phyloP scores from a whole-genome alignment of 2,797 vertebrate species.

The Vespertilio murinus region DNA sequence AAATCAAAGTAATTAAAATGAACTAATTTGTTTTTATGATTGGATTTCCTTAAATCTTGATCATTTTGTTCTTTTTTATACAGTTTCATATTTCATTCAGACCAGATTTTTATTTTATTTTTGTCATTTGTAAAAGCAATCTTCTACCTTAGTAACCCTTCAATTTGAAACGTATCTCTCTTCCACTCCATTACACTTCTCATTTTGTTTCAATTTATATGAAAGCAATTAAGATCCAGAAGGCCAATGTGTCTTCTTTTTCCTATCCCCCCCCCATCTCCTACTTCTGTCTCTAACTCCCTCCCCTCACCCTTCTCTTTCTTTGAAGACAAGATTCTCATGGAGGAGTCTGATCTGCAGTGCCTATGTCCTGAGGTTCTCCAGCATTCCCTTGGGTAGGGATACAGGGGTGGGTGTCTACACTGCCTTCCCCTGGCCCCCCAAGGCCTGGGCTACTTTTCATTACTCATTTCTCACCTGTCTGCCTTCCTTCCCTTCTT shows the following conservation, averaged over 20 bases:
- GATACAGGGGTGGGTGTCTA: accelerated
- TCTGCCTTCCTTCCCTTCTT: not conserved
- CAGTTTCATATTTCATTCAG: constrained; percentile 51
- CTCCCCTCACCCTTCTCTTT: not conserved
- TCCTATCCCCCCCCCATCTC: not conserved
- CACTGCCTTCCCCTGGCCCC: accelerated
- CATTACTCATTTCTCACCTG: not conserved
- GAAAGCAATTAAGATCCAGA: constrained; percentile 59
- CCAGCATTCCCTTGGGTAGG: not conserved
- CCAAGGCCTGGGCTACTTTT: not conserved
- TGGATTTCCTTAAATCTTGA: constrained; percentile 39
- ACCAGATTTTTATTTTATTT: constrained; percentile 31
- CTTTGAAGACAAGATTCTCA: not conserved
- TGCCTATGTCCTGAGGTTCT: not conserved
- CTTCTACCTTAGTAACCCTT: constrained; percentile 34
- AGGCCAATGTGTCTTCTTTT: not conserved
- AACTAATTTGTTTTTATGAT: constrained; percentile 45
- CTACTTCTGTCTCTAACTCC: not conserved
- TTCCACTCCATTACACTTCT: constrained; percentile 62
- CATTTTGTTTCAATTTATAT: constrained; percentile 67
- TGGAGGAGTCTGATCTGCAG: not conserved
- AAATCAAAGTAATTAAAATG: constrained; percentile 58
- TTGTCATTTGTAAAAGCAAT: constrained; percentile 32
- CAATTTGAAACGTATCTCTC: constrained; percentile 16
- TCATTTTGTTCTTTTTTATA: constrained; percentile 51